A percentile compares a stretch with the other conserved stretches of the same genome.
phyloP scores from a whole-genome alignment of 2,888 invertebrate species.

The Ormia ochracea region DNA sequence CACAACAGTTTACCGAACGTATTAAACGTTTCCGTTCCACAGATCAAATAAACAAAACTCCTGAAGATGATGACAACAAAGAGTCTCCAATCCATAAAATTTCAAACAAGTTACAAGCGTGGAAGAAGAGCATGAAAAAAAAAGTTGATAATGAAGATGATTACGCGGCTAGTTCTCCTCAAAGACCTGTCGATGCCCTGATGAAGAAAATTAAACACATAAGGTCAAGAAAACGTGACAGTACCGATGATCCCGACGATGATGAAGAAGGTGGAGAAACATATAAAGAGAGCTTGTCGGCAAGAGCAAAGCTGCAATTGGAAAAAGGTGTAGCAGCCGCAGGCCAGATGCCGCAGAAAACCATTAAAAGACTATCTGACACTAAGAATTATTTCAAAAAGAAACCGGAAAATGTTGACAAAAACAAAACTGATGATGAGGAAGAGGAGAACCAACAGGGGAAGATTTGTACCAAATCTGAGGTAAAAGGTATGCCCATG shows the following conservation, averaged over 20 bases:
- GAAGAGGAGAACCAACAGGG: constrained; percentile 61
- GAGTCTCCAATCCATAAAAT: constrained; percentile 61
- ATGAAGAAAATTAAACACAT: constrained; percentile 67
- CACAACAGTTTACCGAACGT: constrained; percentile 67
- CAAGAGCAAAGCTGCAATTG: constrained; percentile 51
- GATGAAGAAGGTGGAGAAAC: constrained; percentile 54
- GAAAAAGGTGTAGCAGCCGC: constrained; percentile 53
- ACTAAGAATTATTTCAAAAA: constrained; percentile 69
- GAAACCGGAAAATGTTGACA: constrained; percentile 60
- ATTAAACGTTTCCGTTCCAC: constrained; percentile 67
- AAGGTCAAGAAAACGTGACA: constrained; percentile 64
- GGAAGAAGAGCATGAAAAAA: constrained; percentile 71
- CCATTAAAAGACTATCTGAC: constrained; percentile 71
- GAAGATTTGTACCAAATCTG: constrained; percentile 49
- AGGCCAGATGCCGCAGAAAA: constrained; percentile 65
- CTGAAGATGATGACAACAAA: constrained; percentile 40
- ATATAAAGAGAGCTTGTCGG: constrained; percentile 44
- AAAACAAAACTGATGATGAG: constrained; percentile 63
- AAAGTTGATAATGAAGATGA: constrained; percentile 60
- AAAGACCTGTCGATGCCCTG: constrained; percentile 63
- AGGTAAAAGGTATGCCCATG: background rate
- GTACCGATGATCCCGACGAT: constrained; percentile 64
- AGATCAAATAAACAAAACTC: constrained; percentile 59
- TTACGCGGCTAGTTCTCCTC: constrained; percentile 55
- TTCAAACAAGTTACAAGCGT: constrained; percentile 68